phyloP scores from a whole-genome alignment of 2,113 vertebrate genomes.

The Strigops habroptila region DNA sequence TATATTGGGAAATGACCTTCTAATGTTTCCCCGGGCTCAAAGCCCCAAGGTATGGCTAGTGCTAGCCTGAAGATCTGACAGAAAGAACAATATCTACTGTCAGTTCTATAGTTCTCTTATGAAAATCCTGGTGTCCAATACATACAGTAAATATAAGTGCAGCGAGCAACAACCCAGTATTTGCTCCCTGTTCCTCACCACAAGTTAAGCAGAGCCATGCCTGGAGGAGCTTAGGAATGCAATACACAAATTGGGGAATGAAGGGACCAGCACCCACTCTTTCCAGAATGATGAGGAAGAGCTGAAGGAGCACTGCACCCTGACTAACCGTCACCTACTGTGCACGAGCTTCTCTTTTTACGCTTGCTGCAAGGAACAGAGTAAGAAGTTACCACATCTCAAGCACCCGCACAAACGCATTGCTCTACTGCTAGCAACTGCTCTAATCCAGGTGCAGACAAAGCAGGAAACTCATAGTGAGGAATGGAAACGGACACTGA shows the following conservation, averaged over 20 bases:
- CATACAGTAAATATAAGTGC: background rate
- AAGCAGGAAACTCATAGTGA: background rate
- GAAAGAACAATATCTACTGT: background rate
- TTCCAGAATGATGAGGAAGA: background rate
- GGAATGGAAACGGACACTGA: background rate
- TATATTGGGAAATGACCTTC: background rate
- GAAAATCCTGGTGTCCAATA: background rate
- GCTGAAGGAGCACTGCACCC: background rate
- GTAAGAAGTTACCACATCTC: background rate
- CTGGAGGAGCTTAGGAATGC: background rate
- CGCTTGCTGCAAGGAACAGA: background rate
- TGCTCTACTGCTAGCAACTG: background rate
- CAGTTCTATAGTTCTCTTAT: rapidly evolving
- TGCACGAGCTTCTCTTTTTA: background rate
- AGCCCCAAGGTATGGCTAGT: background rate
- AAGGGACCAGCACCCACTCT: background rate
- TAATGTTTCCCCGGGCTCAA: background rate
- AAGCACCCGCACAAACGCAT: background rate
- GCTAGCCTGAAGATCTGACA: background rate
- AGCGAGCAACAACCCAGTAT: background rate
- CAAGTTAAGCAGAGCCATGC: background rate
- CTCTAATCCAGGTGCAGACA: rapidly evolving
- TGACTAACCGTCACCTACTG: background rate
- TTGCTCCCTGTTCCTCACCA: background rate
- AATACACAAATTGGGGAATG: background rate